phyloP scores from a whole-genome alignment of 2,113 vertebrate species.

The Dicrurus megarhynchus region DNA sequence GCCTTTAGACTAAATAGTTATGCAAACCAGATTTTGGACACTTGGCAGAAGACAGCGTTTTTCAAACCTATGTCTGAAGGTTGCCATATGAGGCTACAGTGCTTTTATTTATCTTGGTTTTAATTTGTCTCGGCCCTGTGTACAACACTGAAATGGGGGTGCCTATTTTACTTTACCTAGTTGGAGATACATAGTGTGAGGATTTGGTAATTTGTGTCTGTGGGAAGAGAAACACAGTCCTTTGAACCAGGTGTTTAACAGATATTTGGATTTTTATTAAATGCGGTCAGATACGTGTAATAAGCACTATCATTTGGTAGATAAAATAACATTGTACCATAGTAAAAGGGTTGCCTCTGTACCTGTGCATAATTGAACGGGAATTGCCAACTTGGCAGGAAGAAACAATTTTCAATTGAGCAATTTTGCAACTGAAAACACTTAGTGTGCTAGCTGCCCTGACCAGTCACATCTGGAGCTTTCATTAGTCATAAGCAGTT shows the following conservation, averaged over 20 bases:
- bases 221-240: neutral
- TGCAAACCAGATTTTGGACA: neutral
- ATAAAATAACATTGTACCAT: neutral
- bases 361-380: neutral
- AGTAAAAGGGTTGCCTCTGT: neutral
- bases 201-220: neutral
- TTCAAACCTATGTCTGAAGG: neutral
- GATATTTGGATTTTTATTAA: neutral
- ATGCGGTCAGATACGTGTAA: neutral
- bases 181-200: neutral
- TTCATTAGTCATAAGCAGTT: slow-evolving; percentile 12
- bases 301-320: neutral
- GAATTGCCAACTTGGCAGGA: neutral
- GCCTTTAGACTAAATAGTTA: neutral
- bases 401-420: neutral
- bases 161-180: neutral
- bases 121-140: neutral
- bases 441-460: neutral
- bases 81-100: neutral
- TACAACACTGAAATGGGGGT: neutral
- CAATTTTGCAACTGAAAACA: neutral
- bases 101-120: neutral
- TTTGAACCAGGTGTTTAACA: neutral
- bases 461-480: neutral
- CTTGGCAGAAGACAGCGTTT: neutral